A percentile compares a stretch with the other conserved stretches of the same genome.
Evolutionary conservation across 2,113 vertebrate species (phyloP).

Genomic region (Heteronetta atricapilla): DNA sequence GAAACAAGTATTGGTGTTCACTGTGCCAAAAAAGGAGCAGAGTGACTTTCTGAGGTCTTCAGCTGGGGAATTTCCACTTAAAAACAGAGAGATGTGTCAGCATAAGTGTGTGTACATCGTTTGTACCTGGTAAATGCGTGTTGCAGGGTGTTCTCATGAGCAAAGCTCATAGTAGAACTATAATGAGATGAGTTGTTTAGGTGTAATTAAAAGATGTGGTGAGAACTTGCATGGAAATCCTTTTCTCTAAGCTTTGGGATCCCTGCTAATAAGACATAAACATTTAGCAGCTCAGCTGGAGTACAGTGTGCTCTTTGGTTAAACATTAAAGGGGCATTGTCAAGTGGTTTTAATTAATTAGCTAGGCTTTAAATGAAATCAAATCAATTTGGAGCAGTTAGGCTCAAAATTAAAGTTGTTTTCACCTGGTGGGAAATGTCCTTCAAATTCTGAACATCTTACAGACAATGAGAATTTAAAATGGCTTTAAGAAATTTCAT

Average conservation of each 20-base stretch:
- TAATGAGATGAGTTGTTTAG: slow-evolving; percentile 5
- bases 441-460: slow-evolving; percentile 2
- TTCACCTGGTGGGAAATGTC: slow-evolving; percentile 28
- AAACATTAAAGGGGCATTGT: slow-evolving; percentile 46
- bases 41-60: not conserved
- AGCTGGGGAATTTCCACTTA: not conserved
- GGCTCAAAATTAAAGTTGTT: slow-evolving; percentile 31
- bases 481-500: not conserved
- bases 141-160: not conserved
- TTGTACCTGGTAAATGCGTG: not conserved
- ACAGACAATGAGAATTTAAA: not conserved
- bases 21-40: not conserved
- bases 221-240: not conserved
- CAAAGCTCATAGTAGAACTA: not conserved
- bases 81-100: not conserved
- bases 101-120: not conserved
- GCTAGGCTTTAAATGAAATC: slow-evolving; percentile 42
- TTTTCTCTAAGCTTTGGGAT: slow-evolving; percentile 37
- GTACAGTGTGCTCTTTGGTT: slow-evolving; percentile 21
- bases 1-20: not conserved
- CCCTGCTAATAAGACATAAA: slow-evolving; percentile 35
- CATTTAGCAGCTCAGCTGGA: slow-evolving; percentile 57
- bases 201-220: slow-evolving; percentile 38
- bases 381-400: slow-evolving; percentile 33
- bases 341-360: slow-evolving; percentile 54